phyloP scores from a whole-genome alignment of 2,113 vertebrate species.

The Siniperca knerii region DNA sequence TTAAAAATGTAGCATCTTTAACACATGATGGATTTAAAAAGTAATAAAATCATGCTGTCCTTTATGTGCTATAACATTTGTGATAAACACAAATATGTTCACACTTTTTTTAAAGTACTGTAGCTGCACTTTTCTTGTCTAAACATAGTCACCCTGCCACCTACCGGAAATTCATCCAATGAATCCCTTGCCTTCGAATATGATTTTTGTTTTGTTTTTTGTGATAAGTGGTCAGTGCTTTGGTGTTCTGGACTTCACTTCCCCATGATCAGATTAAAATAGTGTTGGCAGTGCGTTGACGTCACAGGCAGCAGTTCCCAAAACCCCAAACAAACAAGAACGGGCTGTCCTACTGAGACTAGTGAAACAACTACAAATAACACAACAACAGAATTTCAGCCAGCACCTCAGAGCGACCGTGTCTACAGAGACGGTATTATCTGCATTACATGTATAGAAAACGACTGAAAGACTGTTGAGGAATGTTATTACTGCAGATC shows the following conservation, averaged over 20 bases:
- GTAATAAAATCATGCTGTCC: not conserved
- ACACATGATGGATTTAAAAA: not conserved
- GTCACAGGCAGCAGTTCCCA: constrained; percentile 27
- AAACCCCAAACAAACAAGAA: constrained; percentile 33
- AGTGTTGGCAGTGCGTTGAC: constrained; percentile 26
- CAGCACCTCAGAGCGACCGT: not conserved
- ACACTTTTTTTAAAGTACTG: not conserved
- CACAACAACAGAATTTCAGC: constrained; percentile 19
- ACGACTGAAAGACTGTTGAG: not conserved
- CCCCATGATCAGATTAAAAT: constrained; percentile 10
- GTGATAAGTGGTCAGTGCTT: constrained; percentile 17
- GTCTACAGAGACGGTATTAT: constrained; percentile 12
- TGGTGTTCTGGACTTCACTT: constrained; percentile 22
- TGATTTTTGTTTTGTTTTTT: not conserved
- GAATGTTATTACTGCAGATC: not conserved
- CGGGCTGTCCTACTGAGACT: constrained; percentile 16
- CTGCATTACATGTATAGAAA: constrained; percentile 9
- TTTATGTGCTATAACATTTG: not conserved
- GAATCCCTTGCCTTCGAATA: not conserved
- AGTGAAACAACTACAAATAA: constrained; percentile 15
- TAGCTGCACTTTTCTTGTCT: not conserved
- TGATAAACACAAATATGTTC: not conserved
- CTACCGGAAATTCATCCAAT: not conserved
- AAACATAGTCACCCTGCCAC: not conserved
- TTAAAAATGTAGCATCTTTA: not conserved